Evolutionary conservation across 2,113 vertebrate genomes (phyloP).

Genomic region (Tringa solitaria): DNA sequence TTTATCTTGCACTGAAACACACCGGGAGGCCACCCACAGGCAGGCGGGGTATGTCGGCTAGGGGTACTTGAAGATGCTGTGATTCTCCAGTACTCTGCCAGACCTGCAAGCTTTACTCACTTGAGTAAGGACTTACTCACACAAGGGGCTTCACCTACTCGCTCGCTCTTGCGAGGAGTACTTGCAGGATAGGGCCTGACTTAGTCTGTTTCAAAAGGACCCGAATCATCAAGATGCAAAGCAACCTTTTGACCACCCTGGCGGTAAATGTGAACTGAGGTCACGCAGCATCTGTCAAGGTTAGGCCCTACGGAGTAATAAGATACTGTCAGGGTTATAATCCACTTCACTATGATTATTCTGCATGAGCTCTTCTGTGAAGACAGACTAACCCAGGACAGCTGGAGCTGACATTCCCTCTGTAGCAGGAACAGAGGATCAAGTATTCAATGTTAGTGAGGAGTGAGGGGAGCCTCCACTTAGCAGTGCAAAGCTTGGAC

Average conservation of each 20-base stretch:
- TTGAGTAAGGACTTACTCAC: not conserved
- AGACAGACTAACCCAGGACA: not conserved
- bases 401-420: not conserved
- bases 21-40: not conserved
- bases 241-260: not conserved
- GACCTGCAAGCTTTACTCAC: not conserved
- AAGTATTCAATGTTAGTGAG: fast-evolving
- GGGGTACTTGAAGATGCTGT: not conserved
- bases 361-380: not conserved
- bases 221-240: not conserved
- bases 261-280: not conserved
- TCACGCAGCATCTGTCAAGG: not conserved
- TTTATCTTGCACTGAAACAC: not conserved
- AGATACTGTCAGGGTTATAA: not conserved
- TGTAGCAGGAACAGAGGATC: not conserved
- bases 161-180: not conserved
- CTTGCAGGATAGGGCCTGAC: not conserved
- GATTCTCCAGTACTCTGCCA: not conserved
- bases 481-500: not conserved
- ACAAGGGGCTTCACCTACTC: not conserved
- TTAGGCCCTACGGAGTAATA: not conserved
- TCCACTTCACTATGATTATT: not conserved
- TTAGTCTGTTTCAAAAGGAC: not conserved
- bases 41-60: not conserved
- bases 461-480: not conserved